Evolutionary conservation across 2,113 vertebrate species (phyloP).

Genomic region (Ranitomeya variabilis): DNA sequence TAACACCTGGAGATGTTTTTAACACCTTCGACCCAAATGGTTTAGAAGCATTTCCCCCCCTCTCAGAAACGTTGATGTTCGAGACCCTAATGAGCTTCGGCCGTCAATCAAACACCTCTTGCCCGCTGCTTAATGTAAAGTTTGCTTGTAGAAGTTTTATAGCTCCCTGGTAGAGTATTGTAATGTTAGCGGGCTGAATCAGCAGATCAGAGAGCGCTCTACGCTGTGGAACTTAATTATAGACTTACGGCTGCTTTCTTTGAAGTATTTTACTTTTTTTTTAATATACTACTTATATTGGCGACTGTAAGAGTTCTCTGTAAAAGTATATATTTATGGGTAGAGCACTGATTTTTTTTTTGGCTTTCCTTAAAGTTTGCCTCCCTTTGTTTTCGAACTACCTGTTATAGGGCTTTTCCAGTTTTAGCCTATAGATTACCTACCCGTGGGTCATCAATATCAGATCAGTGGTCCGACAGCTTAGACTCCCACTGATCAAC

Average conservation of each 20-base stretch:
- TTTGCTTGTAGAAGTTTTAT: constrained; percentile 51
- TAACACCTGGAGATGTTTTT: constrained; percentile 57
- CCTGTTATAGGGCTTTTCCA: not conserved
- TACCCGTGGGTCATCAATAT: no score
- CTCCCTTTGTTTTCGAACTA: no score
- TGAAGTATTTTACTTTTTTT: not conserved
- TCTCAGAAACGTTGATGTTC: constrained; percentile 34
- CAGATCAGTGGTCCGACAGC: no score
- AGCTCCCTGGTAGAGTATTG: constrained; percentile 42
- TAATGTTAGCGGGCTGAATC: constrained; percentile 24
- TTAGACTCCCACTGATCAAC: no score
- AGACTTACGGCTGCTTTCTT: not conserved
- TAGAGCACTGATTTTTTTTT: no score
- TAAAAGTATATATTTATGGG: not conserved
- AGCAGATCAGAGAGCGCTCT: not conserved
- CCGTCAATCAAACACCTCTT: constrained; percentile 56
- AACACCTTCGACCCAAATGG: constrained; percentile 55
- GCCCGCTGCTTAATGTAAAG: constrained; percentile 13
- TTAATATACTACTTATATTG: not conserved
- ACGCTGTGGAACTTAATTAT: not conserved
- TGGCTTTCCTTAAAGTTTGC: no score
- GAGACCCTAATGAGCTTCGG: constrained; percentile 50
- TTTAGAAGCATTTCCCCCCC: constrained; percentile 48
- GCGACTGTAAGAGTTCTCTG: not conserved
- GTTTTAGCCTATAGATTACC: no score